phyloP scores from a whole-genome alignment of 2,888 invertebrate genomes.

The Magallana nippona region DNA sequence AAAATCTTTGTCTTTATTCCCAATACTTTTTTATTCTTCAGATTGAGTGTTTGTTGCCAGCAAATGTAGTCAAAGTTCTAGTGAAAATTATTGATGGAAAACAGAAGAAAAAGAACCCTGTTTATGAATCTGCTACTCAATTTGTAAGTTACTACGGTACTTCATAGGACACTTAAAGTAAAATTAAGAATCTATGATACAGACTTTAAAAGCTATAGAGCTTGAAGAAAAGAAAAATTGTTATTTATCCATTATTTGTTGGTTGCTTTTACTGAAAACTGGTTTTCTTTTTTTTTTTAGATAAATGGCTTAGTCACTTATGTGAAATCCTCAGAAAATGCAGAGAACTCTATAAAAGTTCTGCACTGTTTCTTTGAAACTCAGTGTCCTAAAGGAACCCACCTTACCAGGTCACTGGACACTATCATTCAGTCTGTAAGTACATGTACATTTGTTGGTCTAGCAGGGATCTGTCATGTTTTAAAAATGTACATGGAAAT shows the following conservation, averaged over 20 bases:
- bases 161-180: not conserved
- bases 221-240: not conserved
- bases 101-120: constrained; percentile 42
- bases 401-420: constrained; percentile 9
- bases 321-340: constrained; percentile 31
- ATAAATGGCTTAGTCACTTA: constrained; percentile 26
- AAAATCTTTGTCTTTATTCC: no score
- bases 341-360: constrained; percentile 13
- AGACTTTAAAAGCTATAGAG: not conserved
- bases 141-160: constrained; percentile 31
- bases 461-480: no score
- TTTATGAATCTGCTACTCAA: constrained; percentile 38
- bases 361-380: constrained; percentile 15
- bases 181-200: not conserved
- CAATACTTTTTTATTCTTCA: constrained; percentile 4
- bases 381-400: not conserved
- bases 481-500: no score
- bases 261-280: not conserved
- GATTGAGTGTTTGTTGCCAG: constrained; percentile 40
- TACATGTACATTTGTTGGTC: not conserved
- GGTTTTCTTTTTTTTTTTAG: constrained; percentile 40
- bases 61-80: constrained; percentile 36
- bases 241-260: not conserved
- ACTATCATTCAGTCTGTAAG: constrained; percentile 18
- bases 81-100: constrained; percentile 42